These are phyloP conservation scores for Siniperca obscura DNA, from an alignment of 2,797 vertebrate genomes.

Conservation along the genomic window DNA sequence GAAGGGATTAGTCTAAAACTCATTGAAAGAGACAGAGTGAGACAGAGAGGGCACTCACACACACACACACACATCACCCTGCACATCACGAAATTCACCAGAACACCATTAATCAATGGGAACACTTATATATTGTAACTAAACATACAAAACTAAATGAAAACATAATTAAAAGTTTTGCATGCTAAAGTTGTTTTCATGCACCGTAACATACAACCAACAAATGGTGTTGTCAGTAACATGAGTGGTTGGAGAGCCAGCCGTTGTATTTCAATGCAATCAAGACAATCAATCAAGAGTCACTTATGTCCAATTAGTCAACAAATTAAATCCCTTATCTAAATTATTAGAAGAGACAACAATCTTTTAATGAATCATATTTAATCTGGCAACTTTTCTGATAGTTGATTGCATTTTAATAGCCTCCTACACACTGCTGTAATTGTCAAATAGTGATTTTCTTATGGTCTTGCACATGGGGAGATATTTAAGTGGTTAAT, in stretches of 20 bases:
- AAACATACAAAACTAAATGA: not conserved
- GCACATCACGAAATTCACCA: not conserved
- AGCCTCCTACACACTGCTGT: not conserved
- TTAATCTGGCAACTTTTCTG: conserved; percentile 9
- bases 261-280: not conserved
- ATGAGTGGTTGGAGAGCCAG: not conserved
- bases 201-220: not conserved
- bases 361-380: conserved; percentile 16
- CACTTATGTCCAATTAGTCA: conserved; percentile 9
- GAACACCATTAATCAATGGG: not conserved
- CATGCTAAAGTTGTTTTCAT: not conserved
- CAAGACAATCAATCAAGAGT: conserved; percentile 4
- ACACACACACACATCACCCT: not conserved
- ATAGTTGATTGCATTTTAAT: conserved; percentile 12
- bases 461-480: not conserved
- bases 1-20: conserved; percentile 51
- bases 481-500: not conserved
- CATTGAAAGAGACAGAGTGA: conserved; percentile 11
- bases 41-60: not conserved
- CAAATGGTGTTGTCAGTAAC: conserved; percentile 11
- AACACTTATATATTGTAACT: not conserved
- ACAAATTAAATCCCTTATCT: conserved; percentile 1
- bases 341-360: not conserved
- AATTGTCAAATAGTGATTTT: conserved; percentile 4
- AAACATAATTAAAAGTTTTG: conserved; percentile 3